Evolutionary conservation across 2,797 vertebrate genomes (phyloP), one percentile per base, ranked within the genome.

Genomic region (Gymnodraco acuticeps): DNA sequence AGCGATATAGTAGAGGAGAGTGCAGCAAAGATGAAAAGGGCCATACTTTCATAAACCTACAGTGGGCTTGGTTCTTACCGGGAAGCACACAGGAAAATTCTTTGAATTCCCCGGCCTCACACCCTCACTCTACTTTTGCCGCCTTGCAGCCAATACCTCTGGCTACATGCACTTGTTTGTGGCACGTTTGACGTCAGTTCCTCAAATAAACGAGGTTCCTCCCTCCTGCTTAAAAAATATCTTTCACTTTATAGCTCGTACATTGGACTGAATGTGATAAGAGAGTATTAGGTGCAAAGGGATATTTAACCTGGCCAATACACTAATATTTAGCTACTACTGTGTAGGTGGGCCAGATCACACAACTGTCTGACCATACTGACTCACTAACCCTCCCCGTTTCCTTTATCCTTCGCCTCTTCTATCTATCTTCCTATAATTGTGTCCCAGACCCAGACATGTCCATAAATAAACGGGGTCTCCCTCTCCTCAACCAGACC

Each of bases 391-490:
- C 79, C 69, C 8, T 64, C 50, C 78, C 72, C 42, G 73, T 86
- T 86, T 78, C 61, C 71, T 86, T 77, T 87, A 88, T 90, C 88
- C 75, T 74, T 89, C 89, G 50, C 73, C 87, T 87, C 72, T 78
- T 86, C 86, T 82, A 91, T 89, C 88, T 92, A 81, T 89, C 84
- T 87, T 86, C 87, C 83, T 90, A 83, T 88, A 91, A 83, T 89
- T 86, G 89, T 89, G 85, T 86, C 82, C 83, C 89, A 93, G 92
- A 93, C 92, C 79, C 85, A 92, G 93, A 95, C 93, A 63, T 87
- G 88, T 94, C 90, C 92, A 94, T 92, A 94, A 95, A 95, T 94
- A 94, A 95, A 94, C 93, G 66, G 87, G 90, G 78, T 83, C 83
- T 92, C 88, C 80, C 78, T 82, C 67, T 89, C 82, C 80, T 85